Percentiles rank a stretch among this genome's conserved stretches.
phyloP scores from a whole-genome alignment of 2,888 invertebrate species.

The Andrena bicolor region DNA sequence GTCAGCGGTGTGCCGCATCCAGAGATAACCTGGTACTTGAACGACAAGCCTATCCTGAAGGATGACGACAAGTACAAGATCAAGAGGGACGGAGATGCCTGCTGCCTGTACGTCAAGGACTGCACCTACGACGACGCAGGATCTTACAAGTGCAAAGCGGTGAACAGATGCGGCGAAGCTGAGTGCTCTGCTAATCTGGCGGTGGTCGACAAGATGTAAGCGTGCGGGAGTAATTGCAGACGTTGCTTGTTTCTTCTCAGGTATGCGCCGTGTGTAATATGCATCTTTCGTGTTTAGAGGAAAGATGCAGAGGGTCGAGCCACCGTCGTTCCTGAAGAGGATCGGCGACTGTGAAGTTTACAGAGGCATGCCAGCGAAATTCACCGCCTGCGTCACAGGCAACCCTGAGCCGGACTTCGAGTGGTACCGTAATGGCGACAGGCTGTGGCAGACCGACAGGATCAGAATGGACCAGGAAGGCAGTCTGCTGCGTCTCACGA shows the following conservation, averaged over 20 bases:
- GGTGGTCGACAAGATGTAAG: slow-evolving; percentile 94
- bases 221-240: no score
- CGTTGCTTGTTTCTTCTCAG: no score
- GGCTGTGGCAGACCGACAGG: slow-evolving; percentile 93
- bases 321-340: slow-evolving; percentile 95
- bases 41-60: slow-evolving; percentile 89
- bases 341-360: slow-evolving; percentile 95
- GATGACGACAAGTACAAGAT: slow-evolving; percentile 91
- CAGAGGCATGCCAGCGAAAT: slow-evolving; percentile 95
- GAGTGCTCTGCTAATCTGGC: slow-evolving; percentile 91
- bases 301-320: slow-evolving; percentile 91
- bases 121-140: slow-evolving; percentile 90
- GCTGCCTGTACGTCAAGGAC: slow-evolving; percentile 91
- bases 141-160: slow-evolving; percentile 91
- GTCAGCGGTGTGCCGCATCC: slow-evolving; percentile 94
- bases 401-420: slow-evolving; percentile 95
- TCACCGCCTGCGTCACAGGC: slow-evolving; percentile 96
- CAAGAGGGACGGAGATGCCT: slow-evolving; percentile 92
- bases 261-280: not conserved
- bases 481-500: slow-evolving; percentile 92
- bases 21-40: slow-evolving; percentile 94
- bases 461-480: slow-evolving; percentile 93
- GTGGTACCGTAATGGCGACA: slow-evolving; percentile 93
- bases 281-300: slow-evolving; percentile 86
- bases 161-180: slow-evolving; percentile 92